Evolutionary conservation across 1,140 invertebrate genomes (phyloP), one percentile per base, ranked within the genome.

Genomic region (Saccostrea cuccullata): DNA sequence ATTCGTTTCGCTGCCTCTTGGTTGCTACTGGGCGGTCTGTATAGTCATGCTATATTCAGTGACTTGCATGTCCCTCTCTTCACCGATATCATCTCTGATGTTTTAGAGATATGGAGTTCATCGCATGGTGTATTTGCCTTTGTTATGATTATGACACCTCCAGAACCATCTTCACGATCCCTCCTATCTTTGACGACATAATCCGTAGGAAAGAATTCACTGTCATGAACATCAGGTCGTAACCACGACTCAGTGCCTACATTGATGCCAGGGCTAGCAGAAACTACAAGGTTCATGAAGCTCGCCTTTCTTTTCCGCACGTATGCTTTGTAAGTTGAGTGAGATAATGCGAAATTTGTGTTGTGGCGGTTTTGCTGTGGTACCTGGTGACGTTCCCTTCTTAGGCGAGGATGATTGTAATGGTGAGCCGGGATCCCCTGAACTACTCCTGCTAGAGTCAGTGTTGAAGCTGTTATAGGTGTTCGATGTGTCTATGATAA

Each of bases 231-330:
- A 26, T 85, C 77, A 17, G 70, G 40, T 73, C 90, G 88, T 82
- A 88, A 40, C 85, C 88, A 90, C n/a, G 89, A 89, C 82, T 91
- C 91, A 36, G 90, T 90, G 9, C 86, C 88, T 11, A 89, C 70
- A n/a, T 89, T 77, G n/a, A 90, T 89, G 58, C 89, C 88, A 11
- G 90, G 83, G 40, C 86, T 60, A 0, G 86, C 82, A 15, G 84
- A 55, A 2, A 86, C 90, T 55, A 90, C 36, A 17, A 89, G 26
- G 70, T 82, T 86, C 64, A 56, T 64, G 30, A 86, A 85, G 17
- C 55, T 77, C 13, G 36, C 77, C 86, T 85, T 84, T 84, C 86
- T 85, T 84, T 84, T 89, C 89, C 36, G 87, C 83, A 84, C 82
- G 84, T 23, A 89, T 64, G 17, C 87, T 89, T 60, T 89, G 90